phyloP scores from a whole-genome alignment of 2,113 vertebrate species.

The Stegostoma tigrinum region DNA sequence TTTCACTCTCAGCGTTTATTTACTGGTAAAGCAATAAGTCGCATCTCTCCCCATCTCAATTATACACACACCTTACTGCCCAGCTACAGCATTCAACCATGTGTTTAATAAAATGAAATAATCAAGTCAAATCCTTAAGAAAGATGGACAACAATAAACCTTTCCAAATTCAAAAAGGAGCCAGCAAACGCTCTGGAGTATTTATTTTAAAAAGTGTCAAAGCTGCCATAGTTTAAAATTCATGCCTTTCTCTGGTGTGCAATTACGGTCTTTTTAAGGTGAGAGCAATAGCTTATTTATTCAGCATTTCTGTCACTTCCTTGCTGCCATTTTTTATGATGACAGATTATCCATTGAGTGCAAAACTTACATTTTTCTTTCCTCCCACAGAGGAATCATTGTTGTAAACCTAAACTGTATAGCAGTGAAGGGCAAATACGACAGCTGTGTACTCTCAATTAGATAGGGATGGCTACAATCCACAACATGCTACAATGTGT shows the following conservation, averaged over 20 bases:
- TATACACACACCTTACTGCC: background rate
- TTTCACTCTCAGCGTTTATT: background rate
- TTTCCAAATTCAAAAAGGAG: background rate
- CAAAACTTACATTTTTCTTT: background rate
- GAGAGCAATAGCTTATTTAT: conserved; percentile 12
- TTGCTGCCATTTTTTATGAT: background rate
- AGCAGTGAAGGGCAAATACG: background rate
- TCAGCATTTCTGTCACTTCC: conserved; percentile 18
- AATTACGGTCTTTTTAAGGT: conserved; percentile 33
- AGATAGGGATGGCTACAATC: background rate
- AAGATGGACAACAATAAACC: background rate
- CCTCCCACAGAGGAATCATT: background rate
- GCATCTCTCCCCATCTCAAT: too few species aligned
- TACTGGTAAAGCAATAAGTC: background rate
- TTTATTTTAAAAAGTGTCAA: background rate
- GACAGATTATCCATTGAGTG: conserved; percentile 20
- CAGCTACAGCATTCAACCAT: background rate
- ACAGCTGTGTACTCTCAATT: background rate
- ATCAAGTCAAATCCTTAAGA: background rate
- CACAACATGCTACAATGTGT: background rate
- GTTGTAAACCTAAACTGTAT: background rate
- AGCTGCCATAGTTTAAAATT: background rate
- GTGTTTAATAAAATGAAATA: background rate
- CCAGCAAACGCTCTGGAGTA: background rate
- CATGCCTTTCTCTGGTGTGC: conserved; percentile 23